Percentiles rank a stretch among this genome's conserved stretches.
phyloP scores from a whole-genome alignment of 35 echinoderm and acorn worm genomes.

The Lytechinus pictus region DNA sequence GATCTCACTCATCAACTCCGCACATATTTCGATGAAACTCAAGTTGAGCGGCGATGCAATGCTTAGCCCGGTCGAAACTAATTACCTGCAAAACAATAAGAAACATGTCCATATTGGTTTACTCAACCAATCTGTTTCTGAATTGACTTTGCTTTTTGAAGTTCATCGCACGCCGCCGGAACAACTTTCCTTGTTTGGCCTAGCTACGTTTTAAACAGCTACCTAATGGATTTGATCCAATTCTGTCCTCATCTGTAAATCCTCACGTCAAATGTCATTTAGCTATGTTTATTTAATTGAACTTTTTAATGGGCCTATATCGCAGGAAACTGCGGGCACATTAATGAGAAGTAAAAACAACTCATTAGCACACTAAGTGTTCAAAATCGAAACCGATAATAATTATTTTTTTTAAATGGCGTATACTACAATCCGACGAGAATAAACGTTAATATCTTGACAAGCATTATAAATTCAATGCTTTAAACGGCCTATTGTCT shows the following conservation, averaged over 20 bases:
- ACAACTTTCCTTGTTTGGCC: background rate
- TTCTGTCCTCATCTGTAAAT: background rate
- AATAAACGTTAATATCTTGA: too few relatives aligned
- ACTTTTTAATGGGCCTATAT: background rate
- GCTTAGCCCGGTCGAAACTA: slow-evolving; percentile 38
- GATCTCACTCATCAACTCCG: slow-evolving; percentile 1
- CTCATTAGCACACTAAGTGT: background rate
- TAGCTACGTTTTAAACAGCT: background rate
- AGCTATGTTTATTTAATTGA: background rate
- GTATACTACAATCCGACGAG: too few relatives aligned
- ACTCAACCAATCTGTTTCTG: slow-evolving; percentile 1
- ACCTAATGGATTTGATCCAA: background rate
- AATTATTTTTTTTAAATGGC: background rate
- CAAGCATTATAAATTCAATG: too few relatives aligned
- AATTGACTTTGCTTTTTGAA: slow-evolving; percentile 5
- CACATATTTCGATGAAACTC: slow-evolving; percentile 23
- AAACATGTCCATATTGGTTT: background rate
- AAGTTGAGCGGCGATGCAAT: background rate
- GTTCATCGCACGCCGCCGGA: background rate
- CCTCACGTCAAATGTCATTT: background rate
- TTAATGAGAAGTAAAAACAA: background rate
- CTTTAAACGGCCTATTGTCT: too few relatives aligned
- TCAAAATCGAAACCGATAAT: background rate
- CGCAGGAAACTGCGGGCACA: background rate
- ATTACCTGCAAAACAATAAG: slow-evolving; percentile 26